Base-by-base conservation (phyloP, 2,797 vertebrate species). In the Cyprinella venusta region DNA sequence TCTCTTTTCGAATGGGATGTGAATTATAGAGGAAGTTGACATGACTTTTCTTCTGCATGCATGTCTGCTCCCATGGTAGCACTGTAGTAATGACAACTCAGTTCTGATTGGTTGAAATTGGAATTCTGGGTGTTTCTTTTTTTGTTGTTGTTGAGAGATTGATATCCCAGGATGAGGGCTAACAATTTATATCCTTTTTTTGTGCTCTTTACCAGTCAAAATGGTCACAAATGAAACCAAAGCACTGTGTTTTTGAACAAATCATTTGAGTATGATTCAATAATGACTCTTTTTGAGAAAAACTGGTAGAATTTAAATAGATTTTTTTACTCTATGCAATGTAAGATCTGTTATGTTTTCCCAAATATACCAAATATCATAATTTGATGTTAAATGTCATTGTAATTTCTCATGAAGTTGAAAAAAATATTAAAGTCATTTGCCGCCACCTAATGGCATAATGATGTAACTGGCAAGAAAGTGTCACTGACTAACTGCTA, bases 21-120 rank as follows among this genome's bases (percentile, higher is more conserved):
- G 67, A 80, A 56, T 56, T 65, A 48, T n/a, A 45, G 69, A 80
- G 77, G 48, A 75, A 61, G 76, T 59, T 85, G 59, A 54, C 33
- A 40, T 40, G 50, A 38, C 42, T 64, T 81, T 74, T 64, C 19
- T 64, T 81, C 79, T 81, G 19, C 30, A 26, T 50, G 24, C 50
- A 59, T 65, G 78, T 72, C 78, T 80, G 63, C 36, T 63, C 21
- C 15, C 26, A 68, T 69, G 50, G 78, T 21, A 80, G 75, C 63
- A 10, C 9, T 18, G 42, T 26, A 18, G 24, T 52, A 40, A 36
- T 65, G 52, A 38, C 21, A 26, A 13, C 6, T 8, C 38, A 2
- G 5, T 10, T 81, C 13, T 64, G 65, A 52, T 52, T 67, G 70
- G 5, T 54, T 70, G 21, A 68, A 69, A 33, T 56, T 67, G 33